These are phyloP conservation scores for Silurus aristotelis DNA, from an alignment of 2,797 vertebrate species.

Conservation along the genomic window DNA sequence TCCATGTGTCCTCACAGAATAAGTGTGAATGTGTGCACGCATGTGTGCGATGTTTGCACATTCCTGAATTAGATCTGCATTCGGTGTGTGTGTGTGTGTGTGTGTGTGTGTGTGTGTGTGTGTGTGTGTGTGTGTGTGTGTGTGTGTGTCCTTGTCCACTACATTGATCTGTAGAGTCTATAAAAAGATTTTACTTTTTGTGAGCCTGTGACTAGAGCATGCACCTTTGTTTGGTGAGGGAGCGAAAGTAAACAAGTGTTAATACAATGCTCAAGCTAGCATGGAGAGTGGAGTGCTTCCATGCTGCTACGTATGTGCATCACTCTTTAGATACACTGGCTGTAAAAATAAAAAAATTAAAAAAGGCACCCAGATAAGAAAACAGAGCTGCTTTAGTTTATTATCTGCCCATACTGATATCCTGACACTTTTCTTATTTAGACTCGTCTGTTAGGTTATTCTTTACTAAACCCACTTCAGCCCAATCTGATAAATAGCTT, in stretches of 20 bases:
- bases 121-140: neutral
- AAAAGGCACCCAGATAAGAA: neutral
- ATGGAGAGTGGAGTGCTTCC: slow-evolving; percentile 6
- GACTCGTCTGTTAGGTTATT: neutral
- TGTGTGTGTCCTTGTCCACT: slow-evolving; percentile 20
- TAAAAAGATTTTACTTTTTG: slow-evolving; percentile 26
- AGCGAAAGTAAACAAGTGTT: slow-evolving; percentile 15
- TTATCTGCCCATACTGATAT: neutral
- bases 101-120: slow-evolving; percentile 9
- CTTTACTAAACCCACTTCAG: neutral
- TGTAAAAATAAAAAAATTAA: neutral
- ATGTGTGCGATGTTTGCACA: slow-evolving; percentile 1
- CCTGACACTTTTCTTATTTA: neutral
- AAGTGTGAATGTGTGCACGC: neutral
- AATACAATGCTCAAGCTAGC: neutral
- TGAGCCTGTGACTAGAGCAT: slow-evolving; percentile 1
- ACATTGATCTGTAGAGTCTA: slow-evolving; percentile 26
- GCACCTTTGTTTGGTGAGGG: neutral
- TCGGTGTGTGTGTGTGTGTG: neutral
- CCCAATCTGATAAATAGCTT: neutral
- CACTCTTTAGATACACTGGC: neutral
- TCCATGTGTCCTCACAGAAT: neutral
- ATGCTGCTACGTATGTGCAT: neutral
- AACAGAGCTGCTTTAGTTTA: slow-evolving; percentile 6
- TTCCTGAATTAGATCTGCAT: slow-evolving; percentile 2